Conservation (phyloP, 2,113 vertebrate genomes). For the Albula goreensis region DNA sequence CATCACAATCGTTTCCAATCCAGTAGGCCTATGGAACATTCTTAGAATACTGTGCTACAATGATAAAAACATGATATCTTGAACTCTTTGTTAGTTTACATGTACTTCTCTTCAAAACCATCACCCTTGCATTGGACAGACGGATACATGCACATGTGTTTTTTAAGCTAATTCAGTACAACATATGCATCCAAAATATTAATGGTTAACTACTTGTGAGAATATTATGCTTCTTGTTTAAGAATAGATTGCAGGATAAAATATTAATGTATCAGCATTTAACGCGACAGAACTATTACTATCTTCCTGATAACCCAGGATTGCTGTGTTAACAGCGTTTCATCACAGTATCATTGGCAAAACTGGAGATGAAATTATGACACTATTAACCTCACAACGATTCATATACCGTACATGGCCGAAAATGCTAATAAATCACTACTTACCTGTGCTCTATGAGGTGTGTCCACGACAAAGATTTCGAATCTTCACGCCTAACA, state of each 20-base stretch:
- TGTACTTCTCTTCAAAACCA: too few relatives aligned
- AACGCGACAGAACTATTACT: background rate
- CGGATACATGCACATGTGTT: too few relatives aligned
- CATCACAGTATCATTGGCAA: background rate
- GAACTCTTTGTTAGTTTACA: too few relatives aligned
- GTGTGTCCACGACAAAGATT: background rate
- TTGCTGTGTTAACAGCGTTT: background rate
- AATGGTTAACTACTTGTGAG: background rate
- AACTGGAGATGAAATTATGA: background rate
- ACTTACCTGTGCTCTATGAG: constrained; percentile 1
- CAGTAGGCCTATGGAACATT: background rate
- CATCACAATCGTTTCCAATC: background rate
- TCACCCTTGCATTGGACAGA: too few relatives aligned
- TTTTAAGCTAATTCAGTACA: background rate
- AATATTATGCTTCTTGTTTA: too few relatives aligned
- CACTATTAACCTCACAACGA: background rate
- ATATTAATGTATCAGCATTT: background rate
- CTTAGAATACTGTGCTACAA: too few relatives aligned
- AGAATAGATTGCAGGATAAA: background rate
- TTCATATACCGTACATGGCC: too few relatives aligned
- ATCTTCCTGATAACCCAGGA: background rate
- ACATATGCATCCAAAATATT: background rate
- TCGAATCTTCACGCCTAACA: background rate
- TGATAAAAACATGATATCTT: too few relatives aligned
- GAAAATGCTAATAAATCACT: background rate